These are phyloP conservation scores for Mamestra configurata DNA, from an alignment of 1,140 invertebrate species.

Conservation along the genomic window DNA sequence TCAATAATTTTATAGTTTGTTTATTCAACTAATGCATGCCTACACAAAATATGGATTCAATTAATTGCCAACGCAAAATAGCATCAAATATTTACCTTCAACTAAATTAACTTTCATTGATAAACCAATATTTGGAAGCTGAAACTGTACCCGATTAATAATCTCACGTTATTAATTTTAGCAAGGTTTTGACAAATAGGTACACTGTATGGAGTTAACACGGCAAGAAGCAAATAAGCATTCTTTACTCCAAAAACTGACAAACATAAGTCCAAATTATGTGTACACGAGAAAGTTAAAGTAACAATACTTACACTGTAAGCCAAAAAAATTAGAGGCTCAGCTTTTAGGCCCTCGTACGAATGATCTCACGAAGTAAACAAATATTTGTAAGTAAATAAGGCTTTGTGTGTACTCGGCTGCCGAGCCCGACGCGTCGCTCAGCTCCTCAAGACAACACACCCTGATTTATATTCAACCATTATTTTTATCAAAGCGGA, in stretches of 20 bases:
- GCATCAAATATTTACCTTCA: slow-evolving; percentile 7
- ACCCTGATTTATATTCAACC: slow-evolving; percentile 63
- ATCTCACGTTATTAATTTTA: slow-evolving; percentile 6
- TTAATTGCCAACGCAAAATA: neutral
- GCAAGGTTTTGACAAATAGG: neutral
- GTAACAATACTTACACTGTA: slow-evolving; percentile 44
- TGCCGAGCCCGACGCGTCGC: slow-evolving; percentile 41
- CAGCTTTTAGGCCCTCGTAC: slow-evolving; percentile 57
- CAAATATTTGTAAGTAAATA: slow-evolving; percentile 75
- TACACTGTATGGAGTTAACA: neutral
- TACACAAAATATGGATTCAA: neutral
- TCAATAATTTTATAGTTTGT: neutral
- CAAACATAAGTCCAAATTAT: slow-evolving; percentile 13
- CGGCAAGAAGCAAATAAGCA: neutral
- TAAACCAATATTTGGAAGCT: neutral
- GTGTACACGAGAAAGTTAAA: slow-evolving; percentile 24
- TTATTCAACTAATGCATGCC: neutral
- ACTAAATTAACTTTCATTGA: slow-evolving; percentile 11
- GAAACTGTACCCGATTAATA: neutral
- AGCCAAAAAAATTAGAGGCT: slow-evolving; percentile 66
- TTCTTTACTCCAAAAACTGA: neutral
- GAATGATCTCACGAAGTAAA: slow-evolving; percentile 65
- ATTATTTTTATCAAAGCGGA: slow-evolving; percentile 65
- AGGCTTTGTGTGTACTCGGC: slow-evolving; percentile 63
- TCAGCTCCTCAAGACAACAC: slow-evolving; percentile 60